Evolutionary conservation across 2,113 vertebrate species (phyloP), one percentile per base, ranked within the genome.

Genomic region (Hystrix brachyura): DNA sequence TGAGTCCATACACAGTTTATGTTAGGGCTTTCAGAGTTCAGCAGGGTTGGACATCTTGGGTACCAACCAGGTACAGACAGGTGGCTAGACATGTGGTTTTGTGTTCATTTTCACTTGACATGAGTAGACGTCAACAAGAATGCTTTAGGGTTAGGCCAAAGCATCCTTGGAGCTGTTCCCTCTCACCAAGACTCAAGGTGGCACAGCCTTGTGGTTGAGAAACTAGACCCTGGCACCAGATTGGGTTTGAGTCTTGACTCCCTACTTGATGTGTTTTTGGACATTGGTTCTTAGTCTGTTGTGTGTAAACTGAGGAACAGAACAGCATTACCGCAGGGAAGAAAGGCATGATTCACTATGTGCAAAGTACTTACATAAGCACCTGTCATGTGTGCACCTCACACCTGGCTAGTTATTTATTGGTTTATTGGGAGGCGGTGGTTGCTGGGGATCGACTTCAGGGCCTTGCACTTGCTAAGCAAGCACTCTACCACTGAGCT

Each of bases 1-100:
- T 62, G 67, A 14, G 12, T 64, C 69, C 21, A 21, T n/a, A 69
- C 1, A 74, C 29, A 62, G 13, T 60, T 81, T 82, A 29, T 43
- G 57, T 32, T 81, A 46, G 38, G 34, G 38, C 60, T 96, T 93
- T 60, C 27, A 87, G 64, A 59, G 51, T 17, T 95, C 25, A 85
- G 15, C 25, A 10, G 13, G 51, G 8, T 48, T 55, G 15, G n/a
- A 82, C 87, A 64, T 72, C 10, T 51, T 65, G 18, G 57, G 3
- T 53, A 93, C 21, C 59, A 72, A 67, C 14, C 23, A 43, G 21
- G 53, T 4, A 59, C 3, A 87, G 87, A 83, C 55, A 90, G 8
- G 34, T 43, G 59, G 69, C 43, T 51, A 46, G 90, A 57, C 79
- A 71, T n/a, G 14, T 4, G 43, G 25, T 62, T 94, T 88, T 53